Evolutionary conservation across 2,888 invertebrate genomes (phyloP).

Genomic region (Panopea generosa): DNA sequence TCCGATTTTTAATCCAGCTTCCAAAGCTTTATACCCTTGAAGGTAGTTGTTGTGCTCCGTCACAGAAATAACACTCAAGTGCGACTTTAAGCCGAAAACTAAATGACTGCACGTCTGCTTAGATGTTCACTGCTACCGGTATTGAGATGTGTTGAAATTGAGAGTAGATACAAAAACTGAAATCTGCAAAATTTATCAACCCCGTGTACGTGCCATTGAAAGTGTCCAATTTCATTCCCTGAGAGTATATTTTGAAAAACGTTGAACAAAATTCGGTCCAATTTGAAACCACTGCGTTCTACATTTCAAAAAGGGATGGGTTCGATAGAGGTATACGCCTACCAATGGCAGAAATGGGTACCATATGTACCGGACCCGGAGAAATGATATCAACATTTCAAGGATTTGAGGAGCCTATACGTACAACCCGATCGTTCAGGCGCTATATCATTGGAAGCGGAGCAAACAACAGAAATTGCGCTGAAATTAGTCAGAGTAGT

Average conservation of each 20-base stretch:
- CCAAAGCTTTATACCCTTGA: conserved; percentile 32
- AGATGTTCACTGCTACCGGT: conserved; percentile 6
- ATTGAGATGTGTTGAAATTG: conserved; percentile 17
- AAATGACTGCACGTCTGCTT: conserved; percentile 14
- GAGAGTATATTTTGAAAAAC: conserved; percentile 4
- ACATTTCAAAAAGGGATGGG: conserved; percentile 27
- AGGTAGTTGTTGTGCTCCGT: conserved; percentile 21
- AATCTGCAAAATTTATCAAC: background rate
- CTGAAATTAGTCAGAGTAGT: background rate
- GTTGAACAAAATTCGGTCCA: background rate
- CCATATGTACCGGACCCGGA: conserved; percentile 26
- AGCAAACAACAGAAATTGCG: background rate
- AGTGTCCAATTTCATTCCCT: background rate
- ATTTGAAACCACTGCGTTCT: conserved; percentile 8
- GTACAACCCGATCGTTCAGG: conserved; percentile 16
- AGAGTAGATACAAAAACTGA: background rate
- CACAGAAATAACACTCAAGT: conserved; percentile 22
- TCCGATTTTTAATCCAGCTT: conserved; percentile 38
- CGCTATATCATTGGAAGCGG: conserved; percentile 11
- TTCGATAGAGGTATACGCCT: conserved; percentile 34
- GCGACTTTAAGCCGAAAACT: conserved; percentile 16
- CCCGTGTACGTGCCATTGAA: background rate
- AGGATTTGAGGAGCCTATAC: conserved; percentile 17
- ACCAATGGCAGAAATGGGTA: conserved; percentile 23
- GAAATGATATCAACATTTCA: conserved; percentile 24